These are phyloP conservation scores for Drosophila flavopinicola DNA, from an alignment of 2,888 invertebrate genomes.

Conservation along the genomic window DNA sequence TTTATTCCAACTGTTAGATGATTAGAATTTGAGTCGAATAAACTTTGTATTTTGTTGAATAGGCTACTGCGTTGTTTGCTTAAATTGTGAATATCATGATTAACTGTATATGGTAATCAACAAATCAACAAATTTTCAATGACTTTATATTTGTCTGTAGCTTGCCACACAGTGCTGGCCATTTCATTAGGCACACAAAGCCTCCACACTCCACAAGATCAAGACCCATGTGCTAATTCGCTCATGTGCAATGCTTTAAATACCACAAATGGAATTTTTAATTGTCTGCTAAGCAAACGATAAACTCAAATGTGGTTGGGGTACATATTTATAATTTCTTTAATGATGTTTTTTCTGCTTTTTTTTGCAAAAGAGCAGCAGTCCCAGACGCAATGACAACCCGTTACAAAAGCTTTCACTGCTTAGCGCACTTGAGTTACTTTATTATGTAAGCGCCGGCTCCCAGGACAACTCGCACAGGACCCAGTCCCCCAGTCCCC, in stretches of 20 bases:
- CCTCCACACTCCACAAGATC: slow-evolving; percentile 1
- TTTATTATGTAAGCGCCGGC: slow-evolving; percentile 63
- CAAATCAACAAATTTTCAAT: no score
- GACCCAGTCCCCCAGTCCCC: neutral
- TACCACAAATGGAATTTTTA: slow-evolving; percentile 65
- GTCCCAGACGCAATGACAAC: slow-evolving; percentile 30
- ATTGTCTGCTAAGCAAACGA: slow-evolving; percentile 52
- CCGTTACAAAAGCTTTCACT: slow-evolving; percentile 59
- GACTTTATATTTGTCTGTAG: neutral
- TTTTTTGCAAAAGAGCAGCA: slow-evolving; percentile 22
- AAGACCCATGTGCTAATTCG: slow-evolving; percentile 35
- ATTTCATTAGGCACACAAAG: slow-evolving; percentile 38
- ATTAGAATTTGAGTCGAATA: neutral
- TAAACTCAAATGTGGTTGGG: slow-evolving; percentile 7
- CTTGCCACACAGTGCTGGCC: slow-evolving; percentile 21
- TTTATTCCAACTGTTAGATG: no score
- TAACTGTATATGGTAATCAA: no score
- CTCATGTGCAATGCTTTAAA: slow-evolving; percentile 54
- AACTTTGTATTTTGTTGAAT: neutral
- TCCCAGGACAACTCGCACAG: slow-evolving; percentile 27
- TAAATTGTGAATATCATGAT: neutral
- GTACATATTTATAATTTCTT: slow-evolving; percentile 61
- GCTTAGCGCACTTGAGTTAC: slow-evolving; percentile 61
- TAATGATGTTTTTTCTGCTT: no score
- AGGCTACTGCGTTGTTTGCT: slow-evolving; percentile 2